These are phyloP conservation scores for Rhinolophus ferrumequinum DNA, from an alignment of 2,113 vertebrate species.

Conservation along the genomic window DNA sequence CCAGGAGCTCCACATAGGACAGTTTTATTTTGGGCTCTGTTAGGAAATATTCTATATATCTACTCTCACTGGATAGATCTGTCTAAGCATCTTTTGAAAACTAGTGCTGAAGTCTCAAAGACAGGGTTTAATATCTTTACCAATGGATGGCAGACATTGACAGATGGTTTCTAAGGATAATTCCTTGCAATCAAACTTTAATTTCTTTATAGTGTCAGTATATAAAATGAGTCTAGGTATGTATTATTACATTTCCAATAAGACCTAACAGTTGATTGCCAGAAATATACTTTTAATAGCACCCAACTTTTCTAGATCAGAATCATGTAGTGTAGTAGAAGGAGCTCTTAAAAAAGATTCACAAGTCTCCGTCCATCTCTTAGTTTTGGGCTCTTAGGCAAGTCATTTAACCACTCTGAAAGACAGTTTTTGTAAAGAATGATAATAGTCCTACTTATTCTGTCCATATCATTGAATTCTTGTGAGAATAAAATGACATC, in stretches of 20 bases:
- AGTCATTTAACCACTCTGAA: not conserved
- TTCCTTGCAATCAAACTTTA: slow-evolving; percentile 62
- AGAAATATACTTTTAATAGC: slow-evolving; percentile 11
- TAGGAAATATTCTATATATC: slow-evolving; percentile 19
- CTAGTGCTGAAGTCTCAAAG: slow-evolving; percentile 26
- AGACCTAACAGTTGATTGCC: slow-evolving; percentile 37
- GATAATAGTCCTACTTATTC: not conserved
- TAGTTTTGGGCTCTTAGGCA: not conserved
- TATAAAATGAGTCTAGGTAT: slow-evolving; percentile 59
- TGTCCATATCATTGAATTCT: not conserved
- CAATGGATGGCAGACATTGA: slow-evolving; percentile 68
- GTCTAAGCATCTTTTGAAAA: slow-evolving; percentile 43
- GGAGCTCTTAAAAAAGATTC: not conserved
- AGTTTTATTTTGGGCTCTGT: slow-evolving; percentile 60
- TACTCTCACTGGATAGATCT: slow-evolving; percentile 34
- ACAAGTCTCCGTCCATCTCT: not conserved
- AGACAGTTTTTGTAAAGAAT: not conserved
- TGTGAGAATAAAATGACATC: not conserved
- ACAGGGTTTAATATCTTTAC: slow-evolving; percentile 62
- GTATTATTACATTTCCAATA: slow-evolving; percentile 55
- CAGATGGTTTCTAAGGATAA: slow-evolving; percentile 61
- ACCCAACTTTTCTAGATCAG: not conserved
- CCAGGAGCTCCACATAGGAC: not conserved
- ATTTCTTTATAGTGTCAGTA: slow-evolving; percentile 53
- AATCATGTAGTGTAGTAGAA: not conserved